A percentile compares a stretch with the other conserved stretches of the same genome.
Conservation (phyloP, 2,888 invertebrate genomes). For the Automeris io region DNA sequence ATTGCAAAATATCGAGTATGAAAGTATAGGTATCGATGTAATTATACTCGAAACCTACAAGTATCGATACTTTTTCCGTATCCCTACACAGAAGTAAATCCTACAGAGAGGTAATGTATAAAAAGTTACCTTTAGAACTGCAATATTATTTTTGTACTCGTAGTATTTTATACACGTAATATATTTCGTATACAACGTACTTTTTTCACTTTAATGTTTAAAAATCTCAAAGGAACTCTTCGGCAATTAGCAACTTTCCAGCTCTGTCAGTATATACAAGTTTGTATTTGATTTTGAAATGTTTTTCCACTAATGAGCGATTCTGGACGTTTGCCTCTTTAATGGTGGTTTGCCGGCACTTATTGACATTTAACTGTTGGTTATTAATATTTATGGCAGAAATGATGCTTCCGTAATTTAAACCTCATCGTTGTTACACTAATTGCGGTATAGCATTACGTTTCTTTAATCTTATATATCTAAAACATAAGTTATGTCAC, state of each 20-base stretch:
- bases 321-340: constrained; percentile 28
- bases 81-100: no score
- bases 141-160: no score
- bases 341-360: constrained; percentile 45
- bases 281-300: constrained; percentile 62
- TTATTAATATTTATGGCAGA: constrained; percentile 47
- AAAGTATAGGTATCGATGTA: no score
- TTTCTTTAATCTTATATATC: no score
- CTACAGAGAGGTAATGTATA: no score
- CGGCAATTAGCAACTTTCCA: constrained; percentile 22
- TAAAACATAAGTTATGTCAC: no score
- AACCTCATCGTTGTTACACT: not conserved
- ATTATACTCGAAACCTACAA: no score
- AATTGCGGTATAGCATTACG: not conserved
- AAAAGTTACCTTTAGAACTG: no score
- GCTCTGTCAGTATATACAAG: constrained; percentile 41
- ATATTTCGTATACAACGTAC: constrained; percentile 9
- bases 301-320: constrained; percentile 65
- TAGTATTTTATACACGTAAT: no score
- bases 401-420: constrained; percentile 25
- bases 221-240: constrained; percentile 28
- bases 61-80: no score
- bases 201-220: constrained; percentile 33
- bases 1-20: no score
- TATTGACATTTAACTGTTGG: constrained; percentile 48